A percentile compares a stretch with the other conserved stretches of the same genome.
Evolutionary conservation across 2,797 vertebrate species (phyloP).

Genomic region (Balearica regulorum): DNA sequence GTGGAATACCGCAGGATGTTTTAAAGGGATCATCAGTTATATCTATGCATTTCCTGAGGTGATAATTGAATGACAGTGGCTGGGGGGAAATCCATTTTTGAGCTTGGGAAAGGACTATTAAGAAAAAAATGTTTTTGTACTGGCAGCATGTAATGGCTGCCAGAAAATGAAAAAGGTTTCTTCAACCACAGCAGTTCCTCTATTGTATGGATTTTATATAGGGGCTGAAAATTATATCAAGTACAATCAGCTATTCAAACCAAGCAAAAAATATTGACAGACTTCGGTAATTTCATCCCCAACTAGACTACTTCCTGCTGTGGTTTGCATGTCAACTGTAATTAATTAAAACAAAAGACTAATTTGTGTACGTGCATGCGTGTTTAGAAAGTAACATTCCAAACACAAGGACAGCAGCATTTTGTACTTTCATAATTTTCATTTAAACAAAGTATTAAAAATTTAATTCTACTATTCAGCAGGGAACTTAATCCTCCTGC

Average conservation of each 20-base stretch:
- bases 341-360: slow-evolving; percentile 36
- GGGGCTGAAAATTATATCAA: slow-evolving; percentile 3
- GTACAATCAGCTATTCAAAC: neutral
- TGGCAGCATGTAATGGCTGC: slow-evolving; percentile 66
- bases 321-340: neutral
- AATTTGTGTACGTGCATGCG: neutral
- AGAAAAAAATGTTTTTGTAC: slow-evolving; percentile 65
- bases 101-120: slow-evolving; percentile 66
- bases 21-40: slow-evolving; percentile 72
- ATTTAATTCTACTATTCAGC: neutral
- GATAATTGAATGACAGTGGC: slow-evolving; percentile 77
- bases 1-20: slow-evolving; percentile 38
- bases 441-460: neutral
- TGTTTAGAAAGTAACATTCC: neutral
- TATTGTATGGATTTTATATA: slow-evolving; percentile 14
- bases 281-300: neutral
- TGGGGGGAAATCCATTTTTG: slow-evolving; percentile 77
- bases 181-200: slow-evolving; percentile 18
- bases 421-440: neutral
- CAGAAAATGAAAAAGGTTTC: slow-evolving; percentile 57
- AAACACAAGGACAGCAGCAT: neutral
- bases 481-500: neutral
- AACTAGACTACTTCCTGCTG: neutral
- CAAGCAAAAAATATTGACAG: slow-evolving; percentile 5
- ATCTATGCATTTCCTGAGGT: slow-evolving; percentile 76